A percentile compares a stretch with the other conserved stretches of the same genome.
Evolutionary conservation across 1,140 invertebrate genomes (phyloP).

Genomic region (Onthophagus taurus): DNA sequence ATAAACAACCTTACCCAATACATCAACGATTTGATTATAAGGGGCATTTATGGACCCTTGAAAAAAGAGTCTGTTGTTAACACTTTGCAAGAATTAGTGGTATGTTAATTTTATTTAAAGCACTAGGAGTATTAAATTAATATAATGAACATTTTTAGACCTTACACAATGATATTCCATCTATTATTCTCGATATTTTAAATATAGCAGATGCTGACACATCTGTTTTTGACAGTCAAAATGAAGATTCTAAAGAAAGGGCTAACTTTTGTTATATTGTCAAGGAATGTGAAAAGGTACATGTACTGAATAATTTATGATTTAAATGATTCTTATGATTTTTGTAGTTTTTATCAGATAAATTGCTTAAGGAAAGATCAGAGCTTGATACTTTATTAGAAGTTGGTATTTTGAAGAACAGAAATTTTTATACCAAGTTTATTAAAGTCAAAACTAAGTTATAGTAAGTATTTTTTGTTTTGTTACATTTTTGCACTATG

Average conservation of each 20-base stretch:
- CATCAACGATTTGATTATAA: constrained; percentile 54
- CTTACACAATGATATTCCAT: constrained; percentile 64
- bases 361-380: constrained; percentile 81
- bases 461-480: constrained; percentile 66
- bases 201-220: constrained; percentile 73
- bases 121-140: constrained; percentile 4
- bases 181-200: constrained; percentile 68
- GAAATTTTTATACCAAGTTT: constrained; percentile 90
- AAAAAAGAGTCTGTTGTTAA: constrained; percentile 61
- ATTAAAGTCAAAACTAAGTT: constrained; percentile 97
- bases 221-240: constrained; percentile 41
- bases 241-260: constrained; percentile 55
- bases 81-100: constrained; percentile 57
- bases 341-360: constrained; percentile 65
- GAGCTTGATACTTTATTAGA: constrained; percentile 91
- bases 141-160: constrained; percentile 46
- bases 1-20: constrained; percentile 43
- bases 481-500: background rate
- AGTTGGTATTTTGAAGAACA: constrained; percentile 83
- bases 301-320: constrained; percentile 7
- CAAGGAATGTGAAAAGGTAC: constrained; percentile 63
- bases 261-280: constrained; percentile 68
- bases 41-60: constrained; percentile 55
- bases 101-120: constrained; percentile 42
- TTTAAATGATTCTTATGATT: constrained; percentile 3